phyloP scores from a whole-genome alignment of 1,140 invertebrate genomes.

The Druon quercuslanigerum region DNA sequence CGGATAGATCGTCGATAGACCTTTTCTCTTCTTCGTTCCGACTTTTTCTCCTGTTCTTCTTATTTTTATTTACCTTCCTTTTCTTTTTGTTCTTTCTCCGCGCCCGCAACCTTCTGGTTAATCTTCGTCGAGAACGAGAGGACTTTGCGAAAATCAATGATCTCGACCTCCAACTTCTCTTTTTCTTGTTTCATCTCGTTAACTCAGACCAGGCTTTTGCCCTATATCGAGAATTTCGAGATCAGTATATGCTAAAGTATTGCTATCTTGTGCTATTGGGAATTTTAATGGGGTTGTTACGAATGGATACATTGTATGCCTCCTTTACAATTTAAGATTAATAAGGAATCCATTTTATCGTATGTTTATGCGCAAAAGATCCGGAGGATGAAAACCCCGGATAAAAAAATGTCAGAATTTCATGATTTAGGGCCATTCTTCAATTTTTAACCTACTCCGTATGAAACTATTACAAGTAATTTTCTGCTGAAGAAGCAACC shows the following conservation, averaged over 20 bases:
- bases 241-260: slow-evolving; percentile 25
- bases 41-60: slow-evolving; percentile 14
- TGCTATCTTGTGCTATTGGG: slow-evolving; percentile 26
- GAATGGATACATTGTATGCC: not conserved
- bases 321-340: too few species aligned
- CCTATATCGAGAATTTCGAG: slow-evolving; percentile 29
- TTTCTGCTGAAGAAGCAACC: too few species aligned
- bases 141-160: slow-evolving; percentile 30
- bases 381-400: too few species aligned
- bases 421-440: too few species aligned
- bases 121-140: slow-evolving; percentile 24
- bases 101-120: slow-evolving; percentile 8
- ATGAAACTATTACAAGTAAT: too few species aligned
- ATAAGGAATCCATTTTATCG: too few species aligned
- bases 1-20: slow-evolving; percentile 26
- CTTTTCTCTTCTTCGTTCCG: slow-evolving; percentile 27
- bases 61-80: not conserved
- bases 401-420: too few species aligned
- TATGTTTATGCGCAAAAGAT: too few species aligned
- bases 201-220: slow-evolving; percentile 29
- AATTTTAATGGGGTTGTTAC: slow-evolving; percentile 14
- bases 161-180: slow-evolving; percentile 24
- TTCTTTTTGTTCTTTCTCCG: not conserved
- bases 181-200: slow-evolving; percentile 29
- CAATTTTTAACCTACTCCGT: too few species aligned